Evolutionary conservation across 2,797 vertebrate genomes (phyloP), one percentile per base, ranked within the genome.

Genomic region (Hemibagrus guttatus): DNA sequence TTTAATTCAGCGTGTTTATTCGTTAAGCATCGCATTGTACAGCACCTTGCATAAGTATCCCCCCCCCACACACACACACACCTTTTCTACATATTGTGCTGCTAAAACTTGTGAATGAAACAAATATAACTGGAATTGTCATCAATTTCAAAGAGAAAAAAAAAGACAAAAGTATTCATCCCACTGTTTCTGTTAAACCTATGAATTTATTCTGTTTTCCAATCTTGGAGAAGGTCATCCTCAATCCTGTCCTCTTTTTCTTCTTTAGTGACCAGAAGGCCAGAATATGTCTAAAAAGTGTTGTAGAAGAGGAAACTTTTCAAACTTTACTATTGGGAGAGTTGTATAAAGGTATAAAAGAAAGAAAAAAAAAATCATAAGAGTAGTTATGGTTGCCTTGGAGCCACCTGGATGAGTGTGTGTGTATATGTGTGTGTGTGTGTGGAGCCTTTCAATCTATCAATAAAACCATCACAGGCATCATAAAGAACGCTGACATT

Each of bases 401-500:
- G n/a, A 79, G 11, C 52, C 52, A 59, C 42, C 39, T 71, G 39
- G 74, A 63, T 64, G 35, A 46, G 42, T 54, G 84, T 78, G 69
- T 76, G 76, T 63, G 52, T 86, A 42, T 87, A 66, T 39, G 59
- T 88, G 84, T 84, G 64, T 88, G 79, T 85, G 56, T 78, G 74
- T 66, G 42, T 72, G 58, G 68, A 75, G 54, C 58, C 58, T 88
- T 93, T 83, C 92, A 92, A 93, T 91, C 93, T 91, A 93, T 94
- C 94, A 93, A 94, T 95, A 95, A 94, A 95, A 88, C 93, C 92
- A 94, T 94, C 93, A 93, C 91, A 91, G 90, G 88, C 90, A 91
- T 94, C 91, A 93, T 95, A 95, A 94, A 96, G 92, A 93, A 93
- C 90, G 91, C 84, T 95, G 94, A 94, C 94, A 95, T 96, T 95